Conservation (phyloP, 2,888 invertebrate genomes). For the Polydrusus cervinus region DNA sequence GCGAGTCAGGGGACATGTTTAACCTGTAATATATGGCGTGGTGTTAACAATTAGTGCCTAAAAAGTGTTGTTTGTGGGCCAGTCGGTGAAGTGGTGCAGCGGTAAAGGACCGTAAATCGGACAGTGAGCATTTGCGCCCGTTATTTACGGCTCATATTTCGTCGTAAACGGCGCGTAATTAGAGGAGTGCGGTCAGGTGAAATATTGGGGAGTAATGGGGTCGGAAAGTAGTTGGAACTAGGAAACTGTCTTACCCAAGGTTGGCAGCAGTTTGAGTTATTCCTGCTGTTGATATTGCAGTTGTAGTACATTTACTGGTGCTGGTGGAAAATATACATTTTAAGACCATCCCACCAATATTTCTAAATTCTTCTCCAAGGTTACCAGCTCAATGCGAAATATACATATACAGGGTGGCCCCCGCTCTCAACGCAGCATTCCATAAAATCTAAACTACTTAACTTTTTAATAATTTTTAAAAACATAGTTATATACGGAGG, state of each 20-base stretch:
- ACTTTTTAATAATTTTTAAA: no score
- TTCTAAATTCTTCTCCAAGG: no score
- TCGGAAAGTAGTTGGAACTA: constrained; percentile 58
- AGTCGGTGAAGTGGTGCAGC: constrained; percentile 61
- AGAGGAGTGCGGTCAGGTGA: constrained; percentile 72
- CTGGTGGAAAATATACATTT: no score
- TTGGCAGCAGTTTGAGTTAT: background rate
- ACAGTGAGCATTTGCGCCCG: constrained; percentile 69
- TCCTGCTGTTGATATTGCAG: no score
- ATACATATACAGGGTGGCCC: no score
- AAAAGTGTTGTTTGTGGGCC: constrained; percentile 63
- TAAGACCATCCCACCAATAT: no score
- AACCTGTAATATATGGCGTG: constrained; percentile 61
- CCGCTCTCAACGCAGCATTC: no score
- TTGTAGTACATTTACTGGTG: no score
- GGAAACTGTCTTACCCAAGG: constrained; percentile 11
- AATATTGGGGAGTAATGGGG: constrained; percentile 69
- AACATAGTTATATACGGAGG: no score
- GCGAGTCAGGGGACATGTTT: constrained; percentile 52
- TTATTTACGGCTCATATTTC: constrained; percentile 72
- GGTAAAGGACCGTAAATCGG: constrained; percentile 66
- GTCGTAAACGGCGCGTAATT: constrained; percentile 71
- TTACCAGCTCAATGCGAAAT: no score
- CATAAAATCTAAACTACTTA: no score
- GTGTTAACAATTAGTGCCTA: constrained; percentile 63